Evolutionary conservation across 2,797 vertebrate species (phyloP), one percentile per base, ranked within the genome.

Genomic region (Xenopus petersii): DNA sequence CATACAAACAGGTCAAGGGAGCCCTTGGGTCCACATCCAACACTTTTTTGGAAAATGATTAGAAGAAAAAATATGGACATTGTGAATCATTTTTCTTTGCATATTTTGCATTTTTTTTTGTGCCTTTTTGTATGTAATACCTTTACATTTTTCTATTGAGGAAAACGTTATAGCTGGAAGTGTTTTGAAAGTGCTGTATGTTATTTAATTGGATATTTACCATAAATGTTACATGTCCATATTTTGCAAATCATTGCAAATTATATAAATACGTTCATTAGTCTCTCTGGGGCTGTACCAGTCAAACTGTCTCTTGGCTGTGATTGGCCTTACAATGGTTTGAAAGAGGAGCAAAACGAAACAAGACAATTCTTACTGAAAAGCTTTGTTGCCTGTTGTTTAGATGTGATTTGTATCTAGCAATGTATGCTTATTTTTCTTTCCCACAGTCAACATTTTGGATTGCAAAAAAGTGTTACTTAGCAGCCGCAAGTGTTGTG

Each of bases 381-480:
- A 75, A 48, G 36, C 76, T 83, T 87, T 83, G 76, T 83, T 79
- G 80, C 75, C 66, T 81, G 75, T 85, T 83, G 59, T 81, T 48
- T 71, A 84, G 80, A 82, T 83, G 83, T 84, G 54, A 83, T 86
- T 84, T 84, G 81, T 88, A 85, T 87, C 73, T 69, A 85, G 87
- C 82, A 84, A 12, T 80, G 36, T 9, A 9, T 42, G 70, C 81
- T 81, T 64, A 79, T 71, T 59, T 81, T 82, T 80, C 67, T 83
- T 89, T 89, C 85, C 85, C 83, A 89, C 82, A 85, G 77, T 83
- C 81, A 79, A 46, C 61, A 72, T 76, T 80, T 77, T 58, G 58
- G 83, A 84, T 86, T 75, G 87, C 36, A 84, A 69, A 75, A 55
- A 66, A 48, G 33, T 49, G 79, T 93, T 91, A 84, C 89, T 86